Evolutionary conservation across 2,797 vertebrate species (phyloP), one percentile per base, ranked within the genome.

Genomic region (Hemibagrus guttatus): DNA sequence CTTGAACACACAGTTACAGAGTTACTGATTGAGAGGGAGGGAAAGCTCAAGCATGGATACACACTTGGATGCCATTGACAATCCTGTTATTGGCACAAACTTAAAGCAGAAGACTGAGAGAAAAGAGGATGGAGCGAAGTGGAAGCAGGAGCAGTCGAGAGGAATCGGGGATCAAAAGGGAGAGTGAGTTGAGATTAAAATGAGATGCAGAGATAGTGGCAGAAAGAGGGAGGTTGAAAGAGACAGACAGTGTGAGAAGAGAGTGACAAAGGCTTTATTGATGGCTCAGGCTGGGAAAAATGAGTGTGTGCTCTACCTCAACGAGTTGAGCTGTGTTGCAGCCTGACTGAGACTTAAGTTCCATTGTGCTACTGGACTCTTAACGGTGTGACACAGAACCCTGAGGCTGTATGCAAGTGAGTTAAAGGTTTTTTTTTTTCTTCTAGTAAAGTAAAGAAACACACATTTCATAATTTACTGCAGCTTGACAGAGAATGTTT

Each of bases 61-160:
- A 90, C 86, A 87, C 58, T 89, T 39, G 84, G 89, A 89, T 87
- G 78, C 46, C 63, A 74, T 85, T 91, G 85, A 92, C 79, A 89
- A 85, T 79, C 75, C 79, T 42, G 72, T 59, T 31, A 72, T 42
- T 86, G 88, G 83, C 72, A 82, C 69, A 56, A 82, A 75, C 87
- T 83, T 89, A 80, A 76, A 86, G 68, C 23, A 76, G 39, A 86
- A 82, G 59, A 74, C 82, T 19, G 49, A 26, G 69, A 69, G 46
- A 31, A 59, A 59, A 39, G 28, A 49, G 19, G 26, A 75, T 12
- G 26, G 21, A 49, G 28, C 39, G 31, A 87, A 72, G 28, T 52
- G 14, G 23, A 72, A 71, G 78, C 26, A 64, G 75, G 23, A 76
- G 86, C 63, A 42, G 2, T 14, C 23, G 42, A 35, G 35, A 42